A percentile compares a stretch with the other conserved stretches of the same genome.
These are phyloP conservation scores for Neuroterus valhalla DNA, from an alignment of 1,140 invertebrate species.

Conservation along the genomic window DNA sequence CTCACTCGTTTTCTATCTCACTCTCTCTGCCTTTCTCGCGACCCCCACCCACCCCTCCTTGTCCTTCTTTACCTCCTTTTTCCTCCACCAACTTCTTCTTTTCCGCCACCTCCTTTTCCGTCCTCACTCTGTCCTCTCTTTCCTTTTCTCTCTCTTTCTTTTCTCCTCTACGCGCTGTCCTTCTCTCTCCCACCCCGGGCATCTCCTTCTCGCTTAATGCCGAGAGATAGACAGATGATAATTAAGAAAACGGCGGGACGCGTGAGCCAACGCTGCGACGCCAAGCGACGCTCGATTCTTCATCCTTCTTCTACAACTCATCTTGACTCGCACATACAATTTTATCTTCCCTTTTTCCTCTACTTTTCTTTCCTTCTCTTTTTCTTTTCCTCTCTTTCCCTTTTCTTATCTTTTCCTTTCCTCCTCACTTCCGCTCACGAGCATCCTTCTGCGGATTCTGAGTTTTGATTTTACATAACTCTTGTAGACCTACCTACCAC, in stretches of 20 bases:
- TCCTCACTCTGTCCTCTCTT: conserved; percentile 41
- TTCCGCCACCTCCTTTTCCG: conserved; percentile 54
- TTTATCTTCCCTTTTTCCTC: neutral
- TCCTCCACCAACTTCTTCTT: conserved; percentile 57
- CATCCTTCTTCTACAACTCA: conserved; percentile 40
- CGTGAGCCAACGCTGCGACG: conserved; percentile 64
- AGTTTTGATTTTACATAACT: conserved; percentile 23
- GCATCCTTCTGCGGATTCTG: conserved; percentile 50
- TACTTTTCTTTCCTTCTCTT: neutral
- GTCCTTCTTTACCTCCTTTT: conserved; percentile 52
- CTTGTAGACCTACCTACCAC: conserved; percentile 13
- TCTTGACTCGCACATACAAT: neutral
- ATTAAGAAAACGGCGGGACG: conserved; percentile 74
- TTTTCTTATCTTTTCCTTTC: neutral
- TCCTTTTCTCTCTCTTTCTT: conserved; percentile 46
- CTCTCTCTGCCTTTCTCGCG: conserved; percentile 24
- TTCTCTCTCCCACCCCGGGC: conserved; percentile 43
- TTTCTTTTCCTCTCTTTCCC: neutral
- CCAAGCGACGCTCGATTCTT: conserved; percentile 58
- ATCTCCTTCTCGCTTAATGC: conserved; percentile 59
- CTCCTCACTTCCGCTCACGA: conserved; percentile 13
- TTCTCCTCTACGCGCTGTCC: conserved; percentile 44
- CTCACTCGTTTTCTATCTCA: conserved; percentile 51
- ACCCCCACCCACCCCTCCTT: conserved; percentile 27
- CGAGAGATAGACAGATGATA: conserved; percentile 75